A percentile compares a stretch with the other conserved stretches of the same genome.
These are phyloP conservation scores for Philereme vetulata DNA, from an alignment of 2,888 invertebrate genomes.

Conservation along the genomic window DNA sequence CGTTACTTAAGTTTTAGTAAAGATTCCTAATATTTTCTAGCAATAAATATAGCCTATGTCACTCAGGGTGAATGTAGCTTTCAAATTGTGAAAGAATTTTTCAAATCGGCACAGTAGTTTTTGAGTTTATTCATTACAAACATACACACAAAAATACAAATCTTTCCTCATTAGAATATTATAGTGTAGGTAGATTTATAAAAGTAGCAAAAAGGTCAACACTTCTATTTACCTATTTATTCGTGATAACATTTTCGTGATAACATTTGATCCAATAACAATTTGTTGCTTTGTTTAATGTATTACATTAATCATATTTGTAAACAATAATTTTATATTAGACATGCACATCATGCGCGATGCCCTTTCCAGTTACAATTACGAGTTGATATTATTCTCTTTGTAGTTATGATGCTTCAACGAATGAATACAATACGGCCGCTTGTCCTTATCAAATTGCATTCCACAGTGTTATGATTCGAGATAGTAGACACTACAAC, in stretches of 20 bases:
- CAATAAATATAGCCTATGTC: no score
- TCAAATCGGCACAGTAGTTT: no score
- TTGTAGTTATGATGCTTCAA: slow-evolving; percentile 52
- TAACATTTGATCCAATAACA: slow-evolving; percentile 32
- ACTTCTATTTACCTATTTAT: slow-evolving; percentile 13
- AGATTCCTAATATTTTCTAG: no score
- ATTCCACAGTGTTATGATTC: slow-evolving; percentile 48
- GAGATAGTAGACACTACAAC: slow-evolving; percentile 16
- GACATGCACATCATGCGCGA: slow-evolving; percentile 47
- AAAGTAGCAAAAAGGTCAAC: slow-evolving; percentile 2
- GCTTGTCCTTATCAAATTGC: slow-evolving; percentile 64
- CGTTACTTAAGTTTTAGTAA: no score
- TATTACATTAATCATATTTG: slow-evolving; percentile 24
- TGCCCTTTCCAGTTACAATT: slow-evolving; percentile 48
- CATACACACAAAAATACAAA: no score
- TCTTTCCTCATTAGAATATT: no score
- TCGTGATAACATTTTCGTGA: slow-evolving; percentile 23
- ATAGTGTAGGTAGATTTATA: no score
- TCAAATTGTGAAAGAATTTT: no score
- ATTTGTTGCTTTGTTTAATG: slow-evolving; percentile 13
- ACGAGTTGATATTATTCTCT: slow-evolving; percentile 47
- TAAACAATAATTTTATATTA: slow-evolving; percentile 40
- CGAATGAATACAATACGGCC: slow-evolving; percentile 54
- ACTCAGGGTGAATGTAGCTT: no score
- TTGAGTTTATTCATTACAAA: no score